phyloP scores from a whole-genome alignment of 2,888 invertebrate genomes.

The Drosophila vallismaia region DNA sequence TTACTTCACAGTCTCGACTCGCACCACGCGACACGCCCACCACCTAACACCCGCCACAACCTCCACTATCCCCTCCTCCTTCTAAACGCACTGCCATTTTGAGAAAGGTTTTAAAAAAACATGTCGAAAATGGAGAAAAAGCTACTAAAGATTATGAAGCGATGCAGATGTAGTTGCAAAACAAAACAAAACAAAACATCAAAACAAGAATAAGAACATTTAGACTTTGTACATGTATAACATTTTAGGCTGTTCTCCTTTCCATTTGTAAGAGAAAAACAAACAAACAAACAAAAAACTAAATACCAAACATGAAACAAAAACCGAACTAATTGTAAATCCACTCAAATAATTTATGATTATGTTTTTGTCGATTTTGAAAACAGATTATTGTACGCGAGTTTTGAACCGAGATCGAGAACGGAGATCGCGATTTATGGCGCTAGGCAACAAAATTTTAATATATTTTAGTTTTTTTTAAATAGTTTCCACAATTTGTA shows the following conservation, averaged over 20 bases:
- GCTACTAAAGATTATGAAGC: conserved; percentile 20
- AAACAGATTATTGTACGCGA: conserved; percentile 27
- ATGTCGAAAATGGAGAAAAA: conserved; percentile 36
- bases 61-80: conserved; percentile 27
- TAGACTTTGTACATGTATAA: conserved; percentile 76
- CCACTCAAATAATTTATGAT: conserved; percentile 8
- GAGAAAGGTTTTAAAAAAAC: conserved; percentile 58
- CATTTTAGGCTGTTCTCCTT: conserved; percentile 75
- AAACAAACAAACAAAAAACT: conserved; percentile 19
- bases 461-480: not conserved
- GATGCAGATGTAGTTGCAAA: not conserved
- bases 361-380: conserved; percentile 22
- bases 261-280: conserved; percentile 53
- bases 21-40: conserved; percentile 1
- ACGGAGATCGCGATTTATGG: not conserved
- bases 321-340: conserved; percentile 33
- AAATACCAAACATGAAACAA: conserved; percentile 35
- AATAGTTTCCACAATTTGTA: not conserved
- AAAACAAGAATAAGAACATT: conserved; percentile 55
- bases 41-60: not conserved
- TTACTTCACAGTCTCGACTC: not conserved
- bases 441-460: not conserved
- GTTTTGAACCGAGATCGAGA: conserved; percentile 10
- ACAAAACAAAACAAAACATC: conserved; percentile 19
- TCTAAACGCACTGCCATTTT: conserved; percentile 74